Conservation (phyloP, 1,140 invertebrate genomes). For the Megalonaias nervosa region DNA sequence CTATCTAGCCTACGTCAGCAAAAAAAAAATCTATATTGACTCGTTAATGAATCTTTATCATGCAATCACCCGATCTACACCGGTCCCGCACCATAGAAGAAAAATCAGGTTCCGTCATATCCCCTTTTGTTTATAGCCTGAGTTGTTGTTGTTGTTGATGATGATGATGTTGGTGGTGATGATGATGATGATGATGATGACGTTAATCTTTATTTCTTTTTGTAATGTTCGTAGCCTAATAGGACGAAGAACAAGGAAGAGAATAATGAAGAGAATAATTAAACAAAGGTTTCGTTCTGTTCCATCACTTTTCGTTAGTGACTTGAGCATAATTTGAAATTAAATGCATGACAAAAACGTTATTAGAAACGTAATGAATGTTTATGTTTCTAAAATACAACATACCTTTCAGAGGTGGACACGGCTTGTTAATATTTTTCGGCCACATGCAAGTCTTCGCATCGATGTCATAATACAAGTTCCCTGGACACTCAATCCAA, state of each 20-base stretch:
- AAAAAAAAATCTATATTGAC: no score
- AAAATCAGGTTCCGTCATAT: no score
- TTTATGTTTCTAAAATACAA: background rate
- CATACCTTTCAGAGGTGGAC: conserved; percentile 34
- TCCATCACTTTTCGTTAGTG: background rate
- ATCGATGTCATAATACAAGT: conserved; percentile 32
- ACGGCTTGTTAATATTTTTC: conserved; percentile 18
- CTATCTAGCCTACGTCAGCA: no score
- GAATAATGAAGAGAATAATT: background rate
- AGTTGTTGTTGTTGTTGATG: no score
- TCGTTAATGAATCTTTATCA: no score
- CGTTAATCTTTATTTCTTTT: background rate
- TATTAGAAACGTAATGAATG: background rate
- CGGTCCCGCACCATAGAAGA: no score
- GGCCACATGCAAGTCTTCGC: conserved; percentile 34
- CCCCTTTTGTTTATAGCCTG: no score
- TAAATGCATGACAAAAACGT: background rate
- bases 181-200: no score
- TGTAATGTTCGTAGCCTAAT: background rate
- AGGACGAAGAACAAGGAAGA: background rate
- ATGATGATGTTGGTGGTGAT: no score
- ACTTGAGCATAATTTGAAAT: background rate
- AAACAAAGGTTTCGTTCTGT: background rate
- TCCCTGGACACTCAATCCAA: conserved; percentile 33
- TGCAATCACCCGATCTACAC: no score